A percentile compares a stretch with the other conserved stretches of the same genome.
Evolutionary conservation across 2,888 invertebrate species (phyloP).

Genomic region (Ectropis crepuscularia): DNA sequence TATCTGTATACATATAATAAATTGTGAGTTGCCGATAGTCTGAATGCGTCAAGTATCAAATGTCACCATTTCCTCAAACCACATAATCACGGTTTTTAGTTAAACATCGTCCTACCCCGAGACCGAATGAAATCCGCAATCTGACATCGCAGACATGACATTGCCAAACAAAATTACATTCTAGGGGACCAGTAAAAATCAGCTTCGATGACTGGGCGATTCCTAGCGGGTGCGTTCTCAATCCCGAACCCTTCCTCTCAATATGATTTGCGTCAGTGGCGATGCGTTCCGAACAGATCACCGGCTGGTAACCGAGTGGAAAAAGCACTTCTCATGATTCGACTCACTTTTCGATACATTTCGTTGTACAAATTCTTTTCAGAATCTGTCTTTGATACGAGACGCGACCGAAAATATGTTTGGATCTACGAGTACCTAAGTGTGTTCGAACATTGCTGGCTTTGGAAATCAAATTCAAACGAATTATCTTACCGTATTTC

Average conservation of each 20-base stretch:
- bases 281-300: slow-evolving; percentile 82
- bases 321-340: slow-evolving; percentile 79
- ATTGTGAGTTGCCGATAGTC: no score
- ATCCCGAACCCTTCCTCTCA: slow-evolving; percentile 81
- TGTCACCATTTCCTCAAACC: slow-evolving; percentile 3
- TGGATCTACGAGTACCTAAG: no score
- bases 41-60: background rate
- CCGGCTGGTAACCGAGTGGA: slow-evolving; percentile 83
- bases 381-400: background rate
- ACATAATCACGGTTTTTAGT: slow-evolving; percentile 30
- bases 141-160: slow-evolving; percentile 44
- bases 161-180: slow-evolving; percentile 47
- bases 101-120: slow-evolving; percentile 29
- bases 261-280: slow-evolving; percentile 84
- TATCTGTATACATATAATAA: no score
- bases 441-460: no score
- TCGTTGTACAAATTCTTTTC: slow-evolving; percentile 10
- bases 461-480: no score
- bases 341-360: slow-evolving; percentile 15
- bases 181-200: slow-evolving; percentile 64
- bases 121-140: slow-evolving; percentile 43
- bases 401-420: no score
- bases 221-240: slow-evolving; percentile 63
- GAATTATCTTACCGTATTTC: no score
- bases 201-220: slow-evolving; percentile 75